Base-by-base conservation (phyloP, 2,888 invertebrate species). In the Drosophila robusta region DNA sequence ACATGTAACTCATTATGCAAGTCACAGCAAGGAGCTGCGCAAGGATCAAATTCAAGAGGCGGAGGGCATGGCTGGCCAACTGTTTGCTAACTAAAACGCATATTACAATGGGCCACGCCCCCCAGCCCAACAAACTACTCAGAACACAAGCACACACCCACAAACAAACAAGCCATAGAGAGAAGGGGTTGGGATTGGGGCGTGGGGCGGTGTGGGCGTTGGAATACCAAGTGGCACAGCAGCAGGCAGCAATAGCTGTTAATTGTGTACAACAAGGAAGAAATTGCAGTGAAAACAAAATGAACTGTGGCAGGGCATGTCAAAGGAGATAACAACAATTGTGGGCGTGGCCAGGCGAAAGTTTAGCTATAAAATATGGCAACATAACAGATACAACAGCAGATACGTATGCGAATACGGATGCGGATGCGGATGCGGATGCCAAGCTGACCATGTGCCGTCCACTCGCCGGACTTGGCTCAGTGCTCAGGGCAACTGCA, bases 201-300 rank as follows among this genome's bases (percentile, higher is more conserved):
- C n/a, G 12, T 18, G 24, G 57, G 16, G 49, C 22, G 22, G 1
- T 18, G 22, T 22, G 57, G 16, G 49, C 22, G 22, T 22, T 18
- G 22, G 41, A 22, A 34, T 34, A 34, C 3, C 36, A 50, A 55
- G 50, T 50, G 44, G 39, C 26, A 55, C 39, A 60, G 45, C 44
- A 58, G 70, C 6, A 18, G 18, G 49, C 60, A 47, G 61, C 76
- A 78, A 81, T 74, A 77, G 78, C 87, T 85, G 85, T 76, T 85
- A 85, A 85, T 85, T 87, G 85, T 85, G 85, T 85, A 84, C 80
- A 87, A 84, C 85, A 87, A 75, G 71, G 70, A 82, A 80, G 85
- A 80, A 87, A 80, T 85, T 87, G 85, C 78, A 81, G 78, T 70
- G 87, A 87, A 85, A 85, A 87, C 81, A 87, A 84, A 84, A 79